Conservation (phyloP, 2,113 vertebrate species). For the Gymnarchus niloticus region DNA sequence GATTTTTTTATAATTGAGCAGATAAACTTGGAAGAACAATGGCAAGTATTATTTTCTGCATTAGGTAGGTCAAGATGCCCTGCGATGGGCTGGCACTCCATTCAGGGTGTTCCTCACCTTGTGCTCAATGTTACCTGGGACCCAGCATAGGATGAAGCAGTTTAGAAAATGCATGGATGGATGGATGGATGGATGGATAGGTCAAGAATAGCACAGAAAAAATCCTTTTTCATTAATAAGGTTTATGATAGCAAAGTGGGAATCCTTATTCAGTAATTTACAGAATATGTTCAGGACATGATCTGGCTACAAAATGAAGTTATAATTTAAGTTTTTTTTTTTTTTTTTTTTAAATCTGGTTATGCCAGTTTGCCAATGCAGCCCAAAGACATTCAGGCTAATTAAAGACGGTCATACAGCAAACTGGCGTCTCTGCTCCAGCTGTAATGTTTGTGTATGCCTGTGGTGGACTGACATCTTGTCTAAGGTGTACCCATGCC, state of each 20-base stretch:
- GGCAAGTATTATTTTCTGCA: not conserved
- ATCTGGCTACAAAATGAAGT: not conserved
- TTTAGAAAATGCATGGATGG: too few species aligned
- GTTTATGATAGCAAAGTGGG: not conserved
- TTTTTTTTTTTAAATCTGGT: too few species aligned
- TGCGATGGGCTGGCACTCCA: too few species aligned
- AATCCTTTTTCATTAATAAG: not conserved
- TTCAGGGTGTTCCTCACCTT: too few species aligned
- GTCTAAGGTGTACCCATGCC: too few species aligned
- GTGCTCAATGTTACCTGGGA: too few species aligned
- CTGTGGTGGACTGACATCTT: not conserved
- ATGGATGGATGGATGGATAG: not conserved
- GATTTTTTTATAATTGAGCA: not conserved
- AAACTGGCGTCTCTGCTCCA: not conserved
- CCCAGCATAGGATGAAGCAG: too few species aligned
- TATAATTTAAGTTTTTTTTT: not conserved
- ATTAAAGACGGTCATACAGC: too few species aligned
- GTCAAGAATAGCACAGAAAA: not conserved
- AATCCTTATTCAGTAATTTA: not conserved
- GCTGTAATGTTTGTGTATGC: not conserved
- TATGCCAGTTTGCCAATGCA: not conserved
- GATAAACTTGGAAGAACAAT: not conserved
- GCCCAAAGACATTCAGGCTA: not conserved
- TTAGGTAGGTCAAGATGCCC: not conserved
- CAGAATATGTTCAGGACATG: not conserved